Percentiles rank a stretch among this genome's conserved stretches.
These are phyloP conservation scores for Pseudanteris insignis DNA, from an alignment of 2,888 invertebrate species.

Conservation along the genomic window DNA sequence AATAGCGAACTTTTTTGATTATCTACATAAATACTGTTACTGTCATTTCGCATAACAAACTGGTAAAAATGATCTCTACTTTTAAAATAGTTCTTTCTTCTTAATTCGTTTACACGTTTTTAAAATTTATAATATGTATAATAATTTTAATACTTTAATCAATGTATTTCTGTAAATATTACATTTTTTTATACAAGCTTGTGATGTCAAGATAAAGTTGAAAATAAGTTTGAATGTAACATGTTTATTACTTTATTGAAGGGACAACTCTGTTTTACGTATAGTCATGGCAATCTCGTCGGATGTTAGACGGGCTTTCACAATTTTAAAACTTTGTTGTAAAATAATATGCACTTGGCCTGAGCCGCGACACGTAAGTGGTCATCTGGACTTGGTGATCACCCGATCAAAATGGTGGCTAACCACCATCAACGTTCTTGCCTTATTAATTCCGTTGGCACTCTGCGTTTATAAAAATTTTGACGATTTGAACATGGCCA, in stretches of 20 bases:
- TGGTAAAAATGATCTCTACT: too few species aligned
- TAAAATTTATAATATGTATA: too few species aligned
- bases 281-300: slow-evolving; percentile 2
- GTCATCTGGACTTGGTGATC: slow-evolving; percentile 22
- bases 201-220: too few species aligned
- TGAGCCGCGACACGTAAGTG: slow-evolving; percentile 37
- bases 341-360: slow-evolving; percentile 50
- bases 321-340: slow-evolving; percentile 40
- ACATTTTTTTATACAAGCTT: not conserved
- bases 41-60: too few species aligned
- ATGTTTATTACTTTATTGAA: not conserved
- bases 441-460: slow-evolving; percentile 48
- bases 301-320: slow-evolving; percentile 23
- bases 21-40: too few species aligned
- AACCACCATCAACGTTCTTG: slow-evolving; percentile 44
- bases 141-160: too few species aligned
- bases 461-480: slow-evolving; percentile 48
- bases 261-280: not conserved
- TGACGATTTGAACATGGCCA: slow-evolving; percentile 42
- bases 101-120: too few species aligned
- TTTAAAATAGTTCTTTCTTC: too few species aligned
- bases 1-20: too few species aligned
- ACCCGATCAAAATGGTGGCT: slow-evolving; percentile 46
- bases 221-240: too few species aligned
- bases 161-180: too few species aligned